phyloP scores from a whole-genome alignment of 2,113 vertebrate species.

The Conger conger region DNA sequence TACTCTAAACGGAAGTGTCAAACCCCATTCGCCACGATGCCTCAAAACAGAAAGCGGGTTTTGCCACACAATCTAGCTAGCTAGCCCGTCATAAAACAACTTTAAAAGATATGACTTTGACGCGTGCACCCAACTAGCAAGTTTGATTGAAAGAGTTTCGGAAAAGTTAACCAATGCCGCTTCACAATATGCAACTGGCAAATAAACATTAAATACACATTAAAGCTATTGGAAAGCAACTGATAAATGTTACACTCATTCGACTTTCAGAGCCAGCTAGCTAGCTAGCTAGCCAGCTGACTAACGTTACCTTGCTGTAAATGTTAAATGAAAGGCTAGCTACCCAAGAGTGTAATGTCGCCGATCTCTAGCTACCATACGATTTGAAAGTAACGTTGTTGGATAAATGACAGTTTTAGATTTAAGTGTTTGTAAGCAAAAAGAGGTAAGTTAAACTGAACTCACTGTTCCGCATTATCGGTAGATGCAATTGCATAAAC shows the following conservation, averaged over 20 bases:
- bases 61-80: neutral
- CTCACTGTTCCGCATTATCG: neutral
- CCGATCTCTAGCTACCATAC: neutral
- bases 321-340: neutral
- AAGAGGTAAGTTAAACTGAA: neutral
- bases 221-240: neutral
- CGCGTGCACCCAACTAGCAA: neutral
- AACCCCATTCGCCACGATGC: neutral
- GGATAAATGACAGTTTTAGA: neutral
- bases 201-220: neutral
- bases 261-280: neutral
- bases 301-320: neutral
- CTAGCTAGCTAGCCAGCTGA: neutral
- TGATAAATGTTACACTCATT: neutral
- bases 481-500: neutral
- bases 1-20: neutral
- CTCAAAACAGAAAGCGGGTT: neutral
- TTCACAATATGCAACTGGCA: neutral
- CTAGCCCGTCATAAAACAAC: neutral
- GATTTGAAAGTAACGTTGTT: neutral
- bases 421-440: neutral
- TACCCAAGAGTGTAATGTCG: neutral
- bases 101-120: neutral
- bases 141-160: neutral
- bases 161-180: neutral